Evolutionary conservation across 2,888 invertebrate genomes (phyloP), one percentile per base, ranked within the genome.

Genomic region (Rhagophthalmus giganteus): DNA sequence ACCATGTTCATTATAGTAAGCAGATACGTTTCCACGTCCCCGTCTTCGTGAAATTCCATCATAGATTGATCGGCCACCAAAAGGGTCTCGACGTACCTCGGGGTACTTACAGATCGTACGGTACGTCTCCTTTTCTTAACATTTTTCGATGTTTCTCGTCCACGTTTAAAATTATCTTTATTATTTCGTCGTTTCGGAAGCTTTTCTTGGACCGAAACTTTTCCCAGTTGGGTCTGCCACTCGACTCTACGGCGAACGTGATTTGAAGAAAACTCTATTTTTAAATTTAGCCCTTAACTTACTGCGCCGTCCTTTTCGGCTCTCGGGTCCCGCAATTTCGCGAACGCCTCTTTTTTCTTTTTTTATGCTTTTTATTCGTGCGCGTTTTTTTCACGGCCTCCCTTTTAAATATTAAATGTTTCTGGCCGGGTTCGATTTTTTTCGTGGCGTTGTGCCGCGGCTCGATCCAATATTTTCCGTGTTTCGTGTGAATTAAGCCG

Each of bases 1-100:
- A 82, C 94, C 90, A 94, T 93, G 72, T 94, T 94, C 91, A 94
- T 92, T 59, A 94, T 88, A 39, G 93, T 93, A 40, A 94, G 79
- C 15, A 94, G 82, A 74, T 94, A 94, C 4, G 86, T 89, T 71
- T 90, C 87, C 59, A 92, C 81, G 68, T 89, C 88, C 63, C 87
- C 85, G 64, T 87, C 82, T 62, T 82, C 79, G 75, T 94, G 93
- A 72, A 91, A 93, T 40, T 88, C 85, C 60, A 88, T 85, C 92
- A 94, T 93, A 59, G 87, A 86, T 44, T 84, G 81, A 77, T 94
- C 94, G 25, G 93, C 93, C 39, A 94, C 94, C 40, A 94, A 81
- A 44, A 94, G 77, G 1, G 90, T 87, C 75, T 94, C 94, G 26
- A 94, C 92, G 74, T 86, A 88, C 42, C 86, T 81, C 14, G 86